Percentiles rank a stretch among this genome's conserved stretches.
Conservation (phyloP, 2,888 invertebrate species). For the Rhamnusium bicolor region DNA sequence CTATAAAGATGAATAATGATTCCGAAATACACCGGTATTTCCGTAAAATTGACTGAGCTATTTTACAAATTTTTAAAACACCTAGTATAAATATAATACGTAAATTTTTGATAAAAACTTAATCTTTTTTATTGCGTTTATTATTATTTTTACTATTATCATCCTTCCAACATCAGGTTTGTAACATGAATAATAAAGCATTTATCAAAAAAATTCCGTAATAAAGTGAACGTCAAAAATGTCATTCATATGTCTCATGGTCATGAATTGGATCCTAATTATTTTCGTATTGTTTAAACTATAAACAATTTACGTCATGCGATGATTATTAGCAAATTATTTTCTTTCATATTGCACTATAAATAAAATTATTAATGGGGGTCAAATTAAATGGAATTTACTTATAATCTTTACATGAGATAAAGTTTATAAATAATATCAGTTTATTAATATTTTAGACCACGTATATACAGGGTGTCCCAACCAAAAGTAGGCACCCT, state of each 20-base stretch:
- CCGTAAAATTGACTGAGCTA: too few species aligned
- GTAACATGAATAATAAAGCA: not conserved
- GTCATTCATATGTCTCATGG: slow-evolving; percentile 16
- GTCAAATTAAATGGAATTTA: slow-evolving; percentile 4
- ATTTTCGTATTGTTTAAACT: not conserved
- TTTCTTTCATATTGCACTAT: not conserved
- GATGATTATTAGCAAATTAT: not conserved
- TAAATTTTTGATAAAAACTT: not conserved
- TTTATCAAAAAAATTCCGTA: not conserved
- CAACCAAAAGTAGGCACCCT: too few species aligned
- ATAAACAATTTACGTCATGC: slow-evolving; percentile 1
- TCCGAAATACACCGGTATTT: too few species aligned
- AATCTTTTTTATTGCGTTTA: not conserved
- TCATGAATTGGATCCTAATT: slow-evolving; percentile 10
- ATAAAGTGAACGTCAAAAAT: slow-evolving; percentile 13
- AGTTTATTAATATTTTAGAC: not conserved
- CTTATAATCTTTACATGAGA: not conserved
- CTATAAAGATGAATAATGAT: too few species aligned
- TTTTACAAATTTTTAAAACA: too few species aligned
- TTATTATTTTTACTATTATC: not conserved
- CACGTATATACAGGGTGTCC: too few species aligned
- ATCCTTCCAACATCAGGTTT: too few species aligned
- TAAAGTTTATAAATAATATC: not conserved
- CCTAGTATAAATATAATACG: not conserved
- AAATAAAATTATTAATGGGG: slow-evolving; percentile 8